These are phyloP conservation scores for Amblyraja radiata DNA, from an alignment of 2,797 vertebrate genomes.

Conservation along the genomic window DNA sequence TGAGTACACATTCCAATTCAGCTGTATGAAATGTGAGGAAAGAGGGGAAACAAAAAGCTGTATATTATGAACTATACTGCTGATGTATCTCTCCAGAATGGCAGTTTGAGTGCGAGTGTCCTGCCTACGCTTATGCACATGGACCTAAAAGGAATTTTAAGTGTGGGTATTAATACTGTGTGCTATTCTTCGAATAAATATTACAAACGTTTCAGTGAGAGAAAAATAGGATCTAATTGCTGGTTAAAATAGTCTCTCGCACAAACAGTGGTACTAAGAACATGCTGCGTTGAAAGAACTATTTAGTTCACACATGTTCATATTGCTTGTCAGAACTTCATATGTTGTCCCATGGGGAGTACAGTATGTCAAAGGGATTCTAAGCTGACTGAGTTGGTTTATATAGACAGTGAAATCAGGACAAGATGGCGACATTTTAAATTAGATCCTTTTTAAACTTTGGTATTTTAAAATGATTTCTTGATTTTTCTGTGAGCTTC, in stretches of 20 bases:
- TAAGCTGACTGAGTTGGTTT: not conserved
- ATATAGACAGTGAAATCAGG: not conserved
- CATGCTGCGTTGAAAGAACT: not conserved
- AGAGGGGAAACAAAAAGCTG: not conserved
- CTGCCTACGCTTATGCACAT: not conserved
- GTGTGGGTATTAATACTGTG: not conserved
- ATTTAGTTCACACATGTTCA: slow-evolving; percentile 10
- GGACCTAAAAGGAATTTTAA: not conserved
- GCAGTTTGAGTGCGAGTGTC: not conserved
- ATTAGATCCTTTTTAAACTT: not conserved
- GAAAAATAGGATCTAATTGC: not conserved
- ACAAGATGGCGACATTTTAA: not conserved
- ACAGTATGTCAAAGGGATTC: not conserved
- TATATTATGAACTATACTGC: not conserved
- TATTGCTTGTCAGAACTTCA: slow-evolving; percentile 7
- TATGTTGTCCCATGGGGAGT: not conserved
- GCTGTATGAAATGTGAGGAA: not conserved
- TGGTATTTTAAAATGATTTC: not conserved
- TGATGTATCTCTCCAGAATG: not conserved
- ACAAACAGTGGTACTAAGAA: not conserved
- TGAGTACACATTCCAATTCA: not conserved
- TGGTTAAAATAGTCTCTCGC: not conserved
- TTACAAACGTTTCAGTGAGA: not conserved
- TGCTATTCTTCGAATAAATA: not conserved
- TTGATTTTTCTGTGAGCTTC: not conserved